Evolutionary conservation across 2,797 vertebrate species (phyloP).

Genomic region (Eospalax fontanierii): DNA sequence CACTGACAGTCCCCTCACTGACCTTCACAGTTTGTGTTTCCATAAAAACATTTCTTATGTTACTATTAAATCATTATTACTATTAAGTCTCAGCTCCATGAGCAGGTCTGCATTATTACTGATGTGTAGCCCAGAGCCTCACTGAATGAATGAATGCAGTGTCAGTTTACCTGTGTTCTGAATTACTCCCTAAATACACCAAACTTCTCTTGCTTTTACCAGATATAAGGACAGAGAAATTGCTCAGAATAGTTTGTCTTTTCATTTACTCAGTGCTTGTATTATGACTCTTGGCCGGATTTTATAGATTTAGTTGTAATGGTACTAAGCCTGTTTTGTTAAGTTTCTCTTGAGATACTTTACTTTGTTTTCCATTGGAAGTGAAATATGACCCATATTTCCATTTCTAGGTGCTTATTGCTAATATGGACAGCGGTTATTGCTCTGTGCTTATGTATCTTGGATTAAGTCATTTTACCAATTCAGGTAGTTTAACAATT

Average conservation of each 20-base stretch:
- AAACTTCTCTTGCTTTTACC: constrained; percentile 2
- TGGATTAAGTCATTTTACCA: not conserved
- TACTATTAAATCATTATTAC: not conserved
- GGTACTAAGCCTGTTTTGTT: not conserved
- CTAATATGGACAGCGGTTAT: not conserved
- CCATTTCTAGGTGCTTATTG: constrained; percentile 29
- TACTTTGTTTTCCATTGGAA: not conserved
- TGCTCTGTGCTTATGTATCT: constrained; percentile 1
- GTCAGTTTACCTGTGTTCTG: not conserved
- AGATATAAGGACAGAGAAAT: not conserved
- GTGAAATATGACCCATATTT: not conserved
- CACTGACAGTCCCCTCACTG: not conserved
- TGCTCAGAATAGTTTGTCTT: not conserved
- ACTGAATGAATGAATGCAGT: not conserved
- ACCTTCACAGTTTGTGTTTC: not conserved
- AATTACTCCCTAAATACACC: not conserved
- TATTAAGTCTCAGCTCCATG: not conserved
- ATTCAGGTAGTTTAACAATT: not conserved
- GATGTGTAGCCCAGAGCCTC: not conserved
- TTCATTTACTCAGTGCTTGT: not conserved
- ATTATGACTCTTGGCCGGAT: not conserved
- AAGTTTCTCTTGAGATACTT: constrained; percentile 49
- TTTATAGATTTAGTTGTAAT: constrained; percentile 38
- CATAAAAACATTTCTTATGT: constrained; percentile 18
- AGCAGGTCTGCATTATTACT: not conserved